Conservation (phyloP, 2,888 invertebrate genomes). For the Cactoblastis cactorum region DNA sequence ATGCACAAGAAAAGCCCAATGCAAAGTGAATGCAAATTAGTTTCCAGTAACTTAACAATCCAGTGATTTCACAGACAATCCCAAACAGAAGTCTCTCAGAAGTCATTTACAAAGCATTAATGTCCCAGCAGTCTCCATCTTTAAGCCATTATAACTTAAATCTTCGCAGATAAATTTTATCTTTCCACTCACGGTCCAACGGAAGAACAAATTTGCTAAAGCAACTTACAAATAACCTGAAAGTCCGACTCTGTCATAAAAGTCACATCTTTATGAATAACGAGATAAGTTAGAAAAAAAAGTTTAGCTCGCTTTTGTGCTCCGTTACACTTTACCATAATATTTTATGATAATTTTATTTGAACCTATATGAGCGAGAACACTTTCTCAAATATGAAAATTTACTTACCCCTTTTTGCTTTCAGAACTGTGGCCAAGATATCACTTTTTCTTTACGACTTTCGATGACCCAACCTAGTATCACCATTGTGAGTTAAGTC, state of each 20-base stretch:
- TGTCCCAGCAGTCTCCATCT: slow-evolving; percentile 7
- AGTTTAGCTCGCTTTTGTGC: slow-evolving; percentile 54
- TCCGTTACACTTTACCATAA: slow-evolving; percentile 53
- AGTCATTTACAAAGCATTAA: slow-evolving; percentile 4
- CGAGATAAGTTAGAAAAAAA: slow-evolving; percentile 66
- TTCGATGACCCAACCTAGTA: slow-evolving; percentile 4
- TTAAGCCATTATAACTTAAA: slow-evolving; percentile 11
- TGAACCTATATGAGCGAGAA: slow-evolving; percentile 45
- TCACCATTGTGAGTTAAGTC: slow-evolving; percentile 20
- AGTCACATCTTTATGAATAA: slow-evolving; percentile 71
- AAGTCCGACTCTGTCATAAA: slow-evolving; percentile 65
- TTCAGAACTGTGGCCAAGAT: neutral
- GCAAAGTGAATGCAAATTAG: neutral
- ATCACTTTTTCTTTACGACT: neutral
- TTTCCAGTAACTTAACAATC: neutral
- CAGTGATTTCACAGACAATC: neutral
- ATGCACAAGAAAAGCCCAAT: neutral
- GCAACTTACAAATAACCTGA: slow-evolving; percentile 60
- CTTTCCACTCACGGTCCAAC: slow-evolving; percentile 32
- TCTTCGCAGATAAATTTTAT: slow-evolving; percentile 34
- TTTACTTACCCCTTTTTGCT: slow-evolving; percentile 18
- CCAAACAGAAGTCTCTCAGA: neutral
- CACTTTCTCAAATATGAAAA: slow-evolving; percentile 23
- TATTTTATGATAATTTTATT: slow-evolving; percentile 67
- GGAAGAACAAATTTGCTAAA: slow-evolving; percentile 48